Evolutionary conservation across 2,113 vertebrate species (phyloP), one percentile per base, ranked within the genome.

Genomic region (Vulpes ferrilata): DNA sequence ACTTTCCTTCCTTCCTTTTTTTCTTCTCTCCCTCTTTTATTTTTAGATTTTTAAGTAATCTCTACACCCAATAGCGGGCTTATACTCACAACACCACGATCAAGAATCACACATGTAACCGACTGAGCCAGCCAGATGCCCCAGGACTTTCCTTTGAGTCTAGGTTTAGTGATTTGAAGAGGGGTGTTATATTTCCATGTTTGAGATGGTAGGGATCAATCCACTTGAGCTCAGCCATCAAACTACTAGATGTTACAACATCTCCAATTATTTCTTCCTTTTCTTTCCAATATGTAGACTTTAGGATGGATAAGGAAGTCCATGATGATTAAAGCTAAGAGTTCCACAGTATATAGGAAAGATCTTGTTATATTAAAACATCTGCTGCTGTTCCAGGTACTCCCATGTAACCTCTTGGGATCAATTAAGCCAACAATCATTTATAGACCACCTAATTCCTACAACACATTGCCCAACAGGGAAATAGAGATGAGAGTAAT

Each of bases 361-460:
- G 60, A 48, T 78, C 62, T 89, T 62, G 32, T 38, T 57, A 35
- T 48, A 92, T n/a, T 83, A 84, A 95, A 88, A 95, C 38, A 92
- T 35, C 25, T 19, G 25, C 11, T 88, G 62, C 25, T 84, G n/a
- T 88, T 71, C 27, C 43, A 79, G 78, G 30, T n/a, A 83, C 6
- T 95, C 17, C 17, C 25, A 64, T 51, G 57, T 84, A 93, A 89
- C 60, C 30, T 85, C 19, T 23, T 48, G 64, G 17, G 53, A 65
- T 81, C 81, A 85, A 64, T 71, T 57, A 71, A 79, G 43, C 38
- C 69, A 79, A 64, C 10, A 30, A 22, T 95, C 27, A 25, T 85
- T 90, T 64, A 89, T 11, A 88, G 51, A 79, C 35, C 35, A 78
- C 51, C 32, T 82, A 74, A 76, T 92, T 92, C 51, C 35, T 38